A percentile compares a stretch with the other conserved stretches of the same genome.
phyloP scores from a whole-genome alignment of 1,140 invertebrate genomes.

The Pachyrhynchus sulphureomaculatus region DNA sequence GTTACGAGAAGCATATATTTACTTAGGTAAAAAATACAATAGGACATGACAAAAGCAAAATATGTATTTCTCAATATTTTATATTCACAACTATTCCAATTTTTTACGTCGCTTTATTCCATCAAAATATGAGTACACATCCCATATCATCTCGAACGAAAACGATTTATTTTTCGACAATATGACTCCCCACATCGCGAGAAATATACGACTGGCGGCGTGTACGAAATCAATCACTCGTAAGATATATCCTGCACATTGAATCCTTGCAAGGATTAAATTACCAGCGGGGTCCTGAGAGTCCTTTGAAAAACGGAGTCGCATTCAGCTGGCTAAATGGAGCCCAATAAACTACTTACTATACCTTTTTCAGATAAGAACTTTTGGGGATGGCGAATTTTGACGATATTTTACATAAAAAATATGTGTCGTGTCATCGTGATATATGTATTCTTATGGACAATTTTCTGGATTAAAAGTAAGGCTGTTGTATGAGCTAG shows the following conservation, averaged over 20 bases:
- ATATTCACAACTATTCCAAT: not conserved
- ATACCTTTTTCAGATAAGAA: conserved; percentile 5
- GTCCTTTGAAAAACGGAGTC: conserved; percentile 25
- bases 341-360: conserved; percentile 14
- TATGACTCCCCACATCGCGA: conserved; percentile 17
- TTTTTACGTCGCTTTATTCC: conserved; percentile 1
- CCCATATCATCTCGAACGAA: conserved; percentile 21
- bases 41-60: too few relatives aligned
- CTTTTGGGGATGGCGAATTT: conserved; percentile 3
- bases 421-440: too few relatives aligned
- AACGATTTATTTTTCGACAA: conserved; percentile 28
- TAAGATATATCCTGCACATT: conserved; percentile 30
- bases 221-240: conserved; percentile 30
- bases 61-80: too few relatives aligned
- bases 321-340: conserved; percentile 16
- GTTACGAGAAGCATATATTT: too few relatives aligned
- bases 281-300: conserved; percentile 23
- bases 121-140: conserved; percentile 20
- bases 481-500: too few relatives aligned
- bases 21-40: too few relatives aligned
- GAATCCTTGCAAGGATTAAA: conserved; percentile 27
- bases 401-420: conserved; percentile 8
- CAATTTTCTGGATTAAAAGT: not conserved
- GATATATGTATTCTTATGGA: not conserved
- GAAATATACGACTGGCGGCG: conserved; percentile 13